phyloP scores from a whole-genome alignment of 2,888 invertebrate species.

The Lordiphosa andalusiaca region DNA sequence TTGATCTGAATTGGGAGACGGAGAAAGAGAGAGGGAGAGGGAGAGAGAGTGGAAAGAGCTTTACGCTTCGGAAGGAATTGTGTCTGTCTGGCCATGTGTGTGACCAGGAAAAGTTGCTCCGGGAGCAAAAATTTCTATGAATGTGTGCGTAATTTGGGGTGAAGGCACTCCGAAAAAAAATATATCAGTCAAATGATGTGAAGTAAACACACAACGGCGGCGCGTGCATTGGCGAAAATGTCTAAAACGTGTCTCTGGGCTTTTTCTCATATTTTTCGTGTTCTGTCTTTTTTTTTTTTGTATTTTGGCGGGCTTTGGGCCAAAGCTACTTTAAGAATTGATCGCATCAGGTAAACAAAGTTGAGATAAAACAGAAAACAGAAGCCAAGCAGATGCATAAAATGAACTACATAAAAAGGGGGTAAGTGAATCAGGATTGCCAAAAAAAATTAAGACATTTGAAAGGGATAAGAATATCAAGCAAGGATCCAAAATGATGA shows the following conservation, averaged over 20 bases:
- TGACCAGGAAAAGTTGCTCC: constrained; percentile 43
- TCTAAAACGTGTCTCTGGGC: constrained; percentile 61
- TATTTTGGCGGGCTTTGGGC: constrained; percentile 34
- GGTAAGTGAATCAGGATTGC: constrained; percentile 22
- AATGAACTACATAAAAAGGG: constrained; percentile 22
- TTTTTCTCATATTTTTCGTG: constrained; percentile 23
- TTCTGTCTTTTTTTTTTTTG: constrained; percentile 14
- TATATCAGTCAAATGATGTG: constrained; percentile 69
- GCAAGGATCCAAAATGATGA: too few relatives aligned
- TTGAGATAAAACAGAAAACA: constrained; percentile 13
- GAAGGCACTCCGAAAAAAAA: constrained; percentile 64
- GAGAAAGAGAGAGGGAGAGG: constrained; percentile 18
- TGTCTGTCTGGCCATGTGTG: constrained; percentile 14
- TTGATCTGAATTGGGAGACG: constrained; percentile 49
- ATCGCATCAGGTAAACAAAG: constrained; percentile 61
- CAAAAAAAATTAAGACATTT: constrained; percentile 4
- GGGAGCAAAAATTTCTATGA: constrained; percentile 27
- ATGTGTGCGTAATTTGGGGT: constrained; percentile 43
- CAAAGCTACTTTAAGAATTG: constrained; percentile 39
- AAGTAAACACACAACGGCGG: constrained; percentile 47
- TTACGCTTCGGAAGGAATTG: constrained; percentile 52
- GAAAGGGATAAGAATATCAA: neutral
- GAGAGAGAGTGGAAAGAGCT: constrained; percentile 45
- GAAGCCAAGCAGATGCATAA: constrained; percentile 45
- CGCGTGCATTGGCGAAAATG: constrained; percentile 59